Conservation (phyloP, 2,797 vertebrate species). For the Telmatherina bonti region DNA sequence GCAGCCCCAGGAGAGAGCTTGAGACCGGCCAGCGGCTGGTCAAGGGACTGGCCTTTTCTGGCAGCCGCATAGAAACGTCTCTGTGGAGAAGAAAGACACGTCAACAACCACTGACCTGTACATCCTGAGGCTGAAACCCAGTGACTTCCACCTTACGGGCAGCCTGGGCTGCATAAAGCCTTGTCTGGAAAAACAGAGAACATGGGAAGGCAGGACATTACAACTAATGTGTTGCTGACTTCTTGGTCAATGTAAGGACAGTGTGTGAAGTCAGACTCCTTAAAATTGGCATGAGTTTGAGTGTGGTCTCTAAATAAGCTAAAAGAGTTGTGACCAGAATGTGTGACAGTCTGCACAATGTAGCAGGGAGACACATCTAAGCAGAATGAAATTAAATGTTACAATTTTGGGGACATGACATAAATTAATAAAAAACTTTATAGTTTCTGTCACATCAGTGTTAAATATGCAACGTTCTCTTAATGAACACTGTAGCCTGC, state of each 20-base stretch:
- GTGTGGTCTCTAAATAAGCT: not conserved
- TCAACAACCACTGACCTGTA: slow-evolving; percentile 87
- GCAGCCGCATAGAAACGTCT: slow-evolving; percentile 62
- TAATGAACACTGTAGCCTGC: not conserved
- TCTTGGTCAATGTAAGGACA: not conserved
- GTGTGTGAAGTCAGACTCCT: not conserved
- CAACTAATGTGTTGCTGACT: slow-evolving; percentile 26
- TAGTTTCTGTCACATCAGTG: not conserved
- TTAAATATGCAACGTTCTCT: not conserved
- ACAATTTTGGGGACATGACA: not conserved
- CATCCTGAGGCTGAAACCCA: slow-evolving; percentile 84
- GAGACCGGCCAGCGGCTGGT: slow-evolving; percentile 64
- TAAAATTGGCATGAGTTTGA: not conserved
- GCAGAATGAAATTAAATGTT: too few relatives aligned
- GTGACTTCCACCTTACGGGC: slow-evolving; percentile 83
- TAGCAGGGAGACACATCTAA: too few relatives aligned
- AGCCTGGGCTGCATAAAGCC: slow-evolving; percentile 92
- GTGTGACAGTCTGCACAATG: too few relatives aligned
- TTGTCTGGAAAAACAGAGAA: slow-evolving; percentile 83
- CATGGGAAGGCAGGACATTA: slow-evolving; percentile 47
- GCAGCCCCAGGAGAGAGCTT: slow-evolving; percentile 59
- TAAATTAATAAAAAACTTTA: not conserved
- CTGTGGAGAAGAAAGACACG: slow-evolving; percentile 65
- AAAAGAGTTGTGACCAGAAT: too few relatives aligned
- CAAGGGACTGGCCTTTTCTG: slow-evolving; percentile 60